Evolutionary conservation across 2,113 vertebrate genomes (phyloP), one percentile per base, ranked within the genome.

Genomic region (Reinhardtius hippoglossoides): DNA sequence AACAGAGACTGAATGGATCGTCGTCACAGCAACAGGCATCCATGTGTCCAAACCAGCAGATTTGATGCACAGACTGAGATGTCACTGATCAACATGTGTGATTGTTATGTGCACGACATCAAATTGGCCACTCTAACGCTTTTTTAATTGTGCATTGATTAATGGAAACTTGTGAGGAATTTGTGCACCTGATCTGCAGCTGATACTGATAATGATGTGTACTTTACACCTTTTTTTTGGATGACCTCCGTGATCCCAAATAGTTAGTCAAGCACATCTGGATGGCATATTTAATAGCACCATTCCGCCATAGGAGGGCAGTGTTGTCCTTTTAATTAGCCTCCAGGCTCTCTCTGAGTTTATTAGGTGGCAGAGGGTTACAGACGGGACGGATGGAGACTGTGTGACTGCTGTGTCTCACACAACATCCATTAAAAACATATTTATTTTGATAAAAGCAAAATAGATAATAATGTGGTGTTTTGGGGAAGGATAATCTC

Each of bases 1-100:
- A 95, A 95, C 94, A 95, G 92, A 95, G 88, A 88, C 61, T 73
- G 18, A 73, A 83, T 68, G 67, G 59, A 26, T n/a, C 70, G 78
- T 81, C 68, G 74, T 78, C 26, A 87, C 56, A 77, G 70, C 74
- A 85, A 67, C 13, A 31, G 61, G 31, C 56, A 70, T 56, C 55
- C 83, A 65, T 84, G 65, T 69, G 72, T 87, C 78, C 73, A 75
- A 76, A 77, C 37, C 65, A 54, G 21, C 52, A 58, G 15, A 71
- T 87, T 58, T 78, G n/a, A 83, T 64, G 50, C 44, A 48, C 16
- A 16, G 44, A 15, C 44, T 48, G 4, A 48, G 44, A 18, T 48
- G 13, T 6, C 16, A 15, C 68, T 40, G 1, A 13, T 71, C 48
- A 73, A 21, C 63, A 4, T 72, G 18, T 52, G 18, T 54, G 64